Conservation (phyloP, 2,888 invertebrate species). For the Rhopalosiphum nymphaeae region DNA sequence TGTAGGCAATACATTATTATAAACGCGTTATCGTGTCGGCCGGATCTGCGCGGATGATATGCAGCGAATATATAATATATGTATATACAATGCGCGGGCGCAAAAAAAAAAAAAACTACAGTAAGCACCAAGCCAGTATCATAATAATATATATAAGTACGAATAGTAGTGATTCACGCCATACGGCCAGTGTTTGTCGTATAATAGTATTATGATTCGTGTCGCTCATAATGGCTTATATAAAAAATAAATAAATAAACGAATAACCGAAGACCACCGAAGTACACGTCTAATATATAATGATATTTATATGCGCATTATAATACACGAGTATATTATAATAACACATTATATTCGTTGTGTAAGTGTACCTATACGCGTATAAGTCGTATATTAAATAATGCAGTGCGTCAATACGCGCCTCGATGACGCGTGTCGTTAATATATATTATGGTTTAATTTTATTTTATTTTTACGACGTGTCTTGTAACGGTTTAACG, state of each 20-base stretch:
- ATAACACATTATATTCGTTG: neutral
- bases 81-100: neutral
- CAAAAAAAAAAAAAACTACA: neutral
- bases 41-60: constrained; percentile 1
- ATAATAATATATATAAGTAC: neutral
- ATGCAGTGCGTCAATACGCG: neutral
- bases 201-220: neutral
- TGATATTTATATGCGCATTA: neutral
- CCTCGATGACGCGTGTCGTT: neutral
- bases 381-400: neutral
- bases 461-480: neutral
- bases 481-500: neutral
- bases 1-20: neutral
- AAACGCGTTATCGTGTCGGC: neutral
- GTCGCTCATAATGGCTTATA: neutral
- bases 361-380: neutral
- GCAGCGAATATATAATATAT: neutral
- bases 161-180: neutral
- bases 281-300: neutral
- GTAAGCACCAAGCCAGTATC: no score
- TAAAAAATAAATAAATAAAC: neutral
- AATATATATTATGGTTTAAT: neutral
- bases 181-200: neutral
- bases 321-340: neutral
- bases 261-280: neutral